phyloP scores from a whole-genome alignment of 64 coral and sea anemone species.

The Pocillopora damicornis region DNA sequence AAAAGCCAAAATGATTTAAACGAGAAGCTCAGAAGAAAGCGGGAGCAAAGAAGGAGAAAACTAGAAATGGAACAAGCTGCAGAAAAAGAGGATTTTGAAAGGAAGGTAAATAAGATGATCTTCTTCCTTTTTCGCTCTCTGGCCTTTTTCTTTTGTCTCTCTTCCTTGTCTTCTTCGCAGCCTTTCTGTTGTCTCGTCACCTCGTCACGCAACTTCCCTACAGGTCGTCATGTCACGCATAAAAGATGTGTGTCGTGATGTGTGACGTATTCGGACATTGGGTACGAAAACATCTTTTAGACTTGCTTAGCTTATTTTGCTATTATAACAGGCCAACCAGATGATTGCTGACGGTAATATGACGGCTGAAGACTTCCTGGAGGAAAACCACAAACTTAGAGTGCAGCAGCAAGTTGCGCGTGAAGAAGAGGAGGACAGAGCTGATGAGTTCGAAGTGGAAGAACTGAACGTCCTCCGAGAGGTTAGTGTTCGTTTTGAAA shows the following conservation, averaged over 20 bases:
- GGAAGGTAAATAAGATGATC: constrained; percentile 26
- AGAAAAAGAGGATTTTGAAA: constrained; percentile 82
- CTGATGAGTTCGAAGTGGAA: constrained; percentile 58
- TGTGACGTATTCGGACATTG: too few species aligned
- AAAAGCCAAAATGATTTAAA: constrained; percentile 66
- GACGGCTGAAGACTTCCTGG: constrained; percentile 78
- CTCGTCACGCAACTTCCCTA: too few species aligned
- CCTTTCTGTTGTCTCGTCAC: too few species aligned
- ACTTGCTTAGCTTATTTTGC: too few species aligned
- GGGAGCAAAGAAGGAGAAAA: constrained; percentile 68
- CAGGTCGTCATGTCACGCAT: too few species aligned
- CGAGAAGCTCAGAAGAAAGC: constrained; percentile 53
- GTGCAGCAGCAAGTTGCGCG: constrained; percentile 61
- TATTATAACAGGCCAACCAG: constrained; percentile 32
- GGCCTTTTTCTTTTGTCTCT: too few species aligned
- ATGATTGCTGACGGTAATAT: constrained; percentile 72
- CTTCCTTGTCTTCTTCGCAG: too few species aligned
- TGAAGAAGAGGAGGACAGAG: constrained; percentile 71
- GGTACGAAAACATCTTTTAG: too few species aligned
- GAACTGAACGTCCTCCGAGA: constrained; percentile 66
- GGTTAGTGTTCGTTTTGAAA: not conserved
- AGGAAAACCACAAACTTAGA: constrained; percentile 55
- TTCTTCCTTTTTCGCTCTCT: too few species aligned
- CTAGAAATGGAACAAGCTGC: constrained; percentile 64
- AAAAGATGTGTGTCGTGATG: too few species aligned